A percentile compares a stretch with the other conserved stretches of the same genome.
Evolutionary conservation across 53 echinoderm and acorn worm species (phyloP).

Genomic region (Echinometra lucunter): DNA sequence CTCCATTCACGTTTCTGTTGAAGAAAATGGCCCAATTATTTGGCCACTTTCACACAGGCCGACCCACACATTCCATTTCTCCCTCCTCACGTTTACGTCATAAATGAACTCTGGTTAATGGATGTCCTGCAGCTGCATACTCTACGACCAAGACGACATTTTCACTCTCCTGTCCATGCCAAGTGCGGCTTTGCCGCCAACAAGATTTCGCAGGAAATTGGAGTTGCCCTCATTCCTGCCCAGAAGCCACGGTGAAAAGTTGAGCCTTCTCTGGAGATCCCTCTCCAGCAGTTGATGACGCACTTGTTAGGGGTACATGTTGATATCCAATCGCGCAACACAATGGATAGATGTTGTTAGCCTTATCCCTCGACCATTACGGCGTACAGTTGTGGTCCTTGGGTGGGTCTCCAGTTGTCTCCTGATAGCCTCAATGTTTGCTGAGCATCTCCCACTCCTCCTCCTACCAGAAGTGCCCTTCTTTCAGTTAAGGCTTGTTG

Average conservation of each 20-base stretch:
- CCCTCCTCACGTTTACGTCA: too few relatives aligned
- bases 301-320: constrained; percentile 23
- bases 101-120: too few relatives aligned
- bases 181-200: background rate
- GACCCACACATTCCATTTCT: too few relatives aligned
- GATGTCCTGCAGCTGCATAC: background rate
- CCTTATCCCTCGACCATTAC: background rate
- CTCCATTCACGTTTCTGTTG: too few relatives aligned
- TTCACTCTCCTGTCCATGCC: too few relatives aligned
- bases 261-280: constrained; percentile 51
- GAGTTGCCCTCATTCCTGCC: constrained; percentile 6
- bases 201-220: background rate
- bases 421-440: background rate
- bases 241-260: constrained; percentile 47
- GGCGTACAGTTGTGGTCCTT: background rate
- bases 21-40: too few relatives aligned
- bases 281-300: constrained; percentile 48
- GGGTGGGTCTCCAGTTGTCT: background rate
- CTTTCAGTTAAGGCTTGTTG: background rate
- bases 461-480: background rate
- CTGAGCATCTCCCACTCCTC: background rate
- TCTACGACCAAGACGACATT: too few relatives aligned
- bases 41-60: too few relatives aligned
- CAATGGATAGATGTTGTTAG: background rate
- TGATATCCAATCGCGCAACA: constrained; percentile 7